Conservation (phyloP, 2,888 invertebrate genomes). For the Lasioglossum vierecki region DNA sequence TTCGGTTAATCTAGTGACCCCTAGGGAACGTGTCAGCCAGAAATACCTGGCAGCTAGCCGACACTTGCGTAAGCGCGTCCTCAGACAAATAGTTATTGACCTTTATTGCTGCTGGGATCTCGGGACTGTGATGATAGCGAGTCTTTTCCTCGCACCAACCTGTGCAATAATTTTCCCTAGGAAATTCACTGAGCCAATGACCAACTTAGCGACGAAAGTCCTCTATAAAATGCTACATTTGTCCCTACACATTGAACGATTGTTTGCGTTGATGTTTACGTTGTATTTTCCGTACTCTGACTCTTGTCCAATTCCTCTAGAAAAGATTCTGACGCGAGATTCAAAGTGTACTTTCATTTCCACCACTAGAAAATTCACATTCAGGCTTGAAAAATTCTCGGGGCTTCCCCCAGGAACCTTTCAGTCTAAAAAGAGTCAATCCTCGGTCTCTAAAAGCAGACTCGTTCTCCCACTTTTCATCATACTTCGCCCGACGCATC, state of each 20-base stretch:
- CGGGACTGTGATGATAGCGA: slow-evolving; percentile 45
- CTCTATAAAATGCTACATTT: not conserved
- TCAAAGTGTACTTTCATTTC: slow-evolving; percentile 3
- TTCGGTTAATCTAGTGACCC: slow-evolving; percentile 46
- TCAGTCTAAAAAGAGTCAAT: slow-evolving; percentile 19
- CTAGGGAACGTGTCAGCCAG: slow-evolving; percentile 49
- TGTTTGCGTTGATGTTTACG: not conserved
- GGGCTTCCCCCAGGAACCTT: not conserved
- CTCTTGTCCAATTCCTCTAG: not conserved
- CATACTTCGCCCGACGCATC: not conserved
- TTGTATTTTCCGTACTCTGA: not conserved
- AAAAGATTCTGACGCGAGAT: not conserved
- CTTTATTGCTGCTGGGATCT: slow-evolving; percentile 73
- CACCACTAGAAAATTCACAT: slow-evolving; percentile 6
- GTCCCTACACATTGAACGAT: not conserved
- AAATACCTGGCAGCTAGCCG: slow-evolving; percentile 64
- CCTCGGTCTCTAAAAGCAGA: slow-evolving; percentile 12
- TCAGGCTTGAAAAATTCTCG: slow-evolving; percentile 2
- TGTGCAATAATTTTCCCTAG: not conserved
- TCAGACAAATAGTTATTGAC: slow-evolving; percentile 76
- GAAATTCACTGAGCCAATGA: not conserved
- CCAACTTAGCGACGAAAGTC: not conserved
- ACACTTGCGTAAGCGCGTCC: slow-evolving; percentile 61
- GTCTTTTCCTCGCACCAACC: not conserved
- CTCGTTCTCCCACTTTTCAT: slow-evolving; percentile 16